Base-by-base conservation (phyloP, 2,888 invertebrate genomes). In the Abrostola triplasia region DNA sequence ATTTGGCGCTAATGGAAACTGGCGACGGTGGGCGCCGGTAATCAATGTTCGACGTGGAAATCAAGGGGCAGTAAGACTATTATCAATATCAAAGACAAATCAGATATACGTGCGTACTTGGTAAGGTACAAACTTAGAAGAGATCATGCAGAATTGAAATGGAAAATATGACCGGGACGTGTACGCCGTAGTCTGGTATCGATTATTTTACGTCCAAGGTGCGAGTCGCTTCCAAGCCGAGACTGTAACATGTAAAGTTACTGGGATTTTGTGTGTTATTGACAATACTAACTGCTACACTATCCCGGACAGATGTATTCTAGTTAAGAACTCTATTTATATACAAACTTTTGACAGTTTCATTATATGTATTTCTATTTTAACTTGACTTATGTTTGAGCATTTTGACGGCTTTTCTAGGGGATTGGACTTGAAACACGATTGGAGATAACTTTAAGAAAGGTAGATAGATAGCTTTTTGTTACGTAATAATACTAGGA, bases 1-100 rank as follows among this genome's bases (percentile, higher is more conserved):
- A 92, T 93, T 94, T 93, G 93, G 93, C 93, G 91, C 93, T 92
- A 91, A 93, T 91, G 84, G 90, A 88, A 91, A 90, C 90, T 87
- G 88, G 87, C 88, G 86, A 84, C 88, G 88, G 87, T 90, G 91
- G 88, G 89, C 88, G 89, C 88, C 85, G 85, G 92, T 90, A 93
- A 94, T 94, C 94, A 92, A 94, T 94, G 93, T 87, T 92, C 86
- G 87, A 90, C 87, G 88, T 88, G 86, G 84, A 90, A 90, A 90
- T 90, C 85, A 87, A 89, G 87, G 84, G 80, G 79, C 84, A 87
- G 82, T 84, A 83, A 82, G 75, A 84, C 76, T 84, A 85, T 87
- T 86, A 84, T 85, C 83, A 85, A 77, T 83, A 80, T 71, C 69
- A 73, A 71, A 80, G 75, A 67, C 64, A 64, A 70, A 67, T 70